These are phyloP conservation scores for Girardinus metallicus DNA, from an alignment of 2,797 vertebrate genomes.

Conservation along the genomic window DNA sequence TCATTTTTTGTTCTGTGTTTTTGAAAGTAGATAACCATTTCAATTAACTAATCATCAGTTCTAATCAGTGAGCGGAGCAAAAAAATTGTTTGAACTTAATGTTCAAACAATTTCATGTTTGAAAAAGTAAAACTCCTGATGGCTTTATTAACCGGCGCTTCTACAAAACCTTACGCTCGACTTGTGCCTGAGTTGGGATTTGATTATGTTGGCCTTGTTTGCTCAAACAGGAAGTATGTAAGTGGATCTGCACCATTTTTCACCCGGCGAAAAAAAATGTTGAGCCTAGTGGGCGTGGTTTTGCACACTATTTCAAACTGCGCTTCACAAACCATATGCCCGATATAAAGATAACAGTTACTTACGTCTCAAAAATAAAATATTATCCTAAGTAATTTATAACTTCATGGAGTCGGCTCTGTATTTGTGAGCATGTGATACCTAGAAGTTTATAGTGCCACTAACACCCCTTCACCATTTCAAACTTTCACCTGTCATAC, in stretches of 20 bases:
- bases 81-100: too few species aligned
- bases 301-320: not conserved
- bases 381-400: not conserved
- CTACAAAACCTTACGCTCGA: constrained; percentile 14
- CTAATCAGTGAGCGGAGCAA: not conserved
- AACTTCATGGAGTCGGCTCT: not conserved
- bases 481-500: not conserved
- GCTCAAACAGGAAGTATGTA: constrained; percentile 33
- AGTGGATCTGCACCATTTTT: constrained; percentile 4
- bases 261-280: not conserved
- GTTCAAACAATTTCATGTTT: not conserved
- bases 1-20: not conserved
- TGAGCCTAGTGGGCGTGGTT: not conserved
- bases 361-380: not conserved
- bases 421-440: not conserved
- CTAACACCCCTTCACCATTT: not conserved
- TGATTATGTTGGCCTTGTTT: constrained; percentile 56
- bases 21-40: not conserved
- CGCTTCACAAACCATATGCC: not conserved
- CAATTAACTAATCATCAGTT: not conserved
- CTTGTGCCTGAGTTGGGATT: constrained; percentile 21
- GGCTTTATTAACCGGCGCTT: not conserved
- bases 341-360: not conserved
- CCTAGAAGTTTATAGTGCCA: not conserved
- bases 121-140: not conserved